These are phyloP conservation scores for Ondatra zibethicus DNA, from an alignment of 2,113 vertebrate genomes.

Conservation along the genomic window DNA sequence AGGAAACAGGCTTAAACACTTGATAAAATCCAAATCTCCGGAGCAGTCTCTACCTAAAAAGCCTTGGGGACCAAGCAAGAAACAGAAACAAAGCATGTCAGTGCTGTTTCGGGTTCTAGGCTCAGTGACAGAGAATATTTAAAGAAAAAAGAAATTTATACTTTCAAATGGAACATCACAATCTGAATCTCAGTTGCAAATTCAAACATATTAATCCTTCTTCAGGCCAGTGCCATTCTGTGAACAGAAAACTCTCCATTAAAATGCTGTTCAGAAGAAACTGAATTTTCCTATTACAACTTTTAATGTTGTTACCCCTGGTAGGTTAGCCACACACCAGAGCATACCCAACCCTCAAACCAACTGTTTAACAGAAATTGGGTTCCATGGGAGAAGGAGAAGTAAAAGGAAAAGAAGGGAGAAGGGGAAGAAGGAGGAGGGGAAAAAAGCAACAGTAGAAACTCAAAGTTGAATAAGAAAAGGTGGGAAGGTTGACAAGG, in stretches of 20 bases:
- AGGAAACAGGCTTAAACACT: background rate
- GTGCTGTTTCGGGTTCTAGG: background rate
- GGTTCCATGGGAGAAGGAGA: background rate
- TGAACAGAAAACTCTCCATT: background rate
- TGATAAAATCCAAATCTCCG: background rate
- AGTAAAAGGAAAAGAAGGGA: background rate
- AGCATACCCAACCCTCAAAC: background rate
- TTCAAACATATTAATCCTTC: background rate
- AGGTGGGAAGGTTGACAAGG: background rate
- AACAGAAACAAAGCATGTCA: background rate
- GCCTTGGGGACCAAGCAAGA: background rate
- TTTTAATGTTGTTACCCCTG: background rate
- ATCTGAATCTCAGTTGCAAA: slow-evolving; percentile 20
- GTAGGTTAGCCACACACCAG: background rate
- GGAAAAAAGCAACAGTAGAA: background rate
- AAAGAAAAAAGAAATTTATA: background rate
- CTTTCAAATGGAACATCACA: slow-evolving; percentile 1
- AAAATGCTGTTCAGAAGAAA: background rate
- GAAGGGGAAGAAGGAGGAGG: fast-evolving
- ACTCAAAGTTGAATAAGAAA: background rate
- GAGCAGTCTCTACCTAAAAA: background rate
- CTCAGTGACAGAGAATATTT: background rate
- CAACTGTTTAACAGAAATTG: background rate
- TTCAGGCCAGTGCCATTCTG: background rate
- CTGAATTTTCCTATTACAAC: background rate